Conservation (phyloP, 1,140 invertebrate genomes). For the Marisa cornuarietis region DNA sequence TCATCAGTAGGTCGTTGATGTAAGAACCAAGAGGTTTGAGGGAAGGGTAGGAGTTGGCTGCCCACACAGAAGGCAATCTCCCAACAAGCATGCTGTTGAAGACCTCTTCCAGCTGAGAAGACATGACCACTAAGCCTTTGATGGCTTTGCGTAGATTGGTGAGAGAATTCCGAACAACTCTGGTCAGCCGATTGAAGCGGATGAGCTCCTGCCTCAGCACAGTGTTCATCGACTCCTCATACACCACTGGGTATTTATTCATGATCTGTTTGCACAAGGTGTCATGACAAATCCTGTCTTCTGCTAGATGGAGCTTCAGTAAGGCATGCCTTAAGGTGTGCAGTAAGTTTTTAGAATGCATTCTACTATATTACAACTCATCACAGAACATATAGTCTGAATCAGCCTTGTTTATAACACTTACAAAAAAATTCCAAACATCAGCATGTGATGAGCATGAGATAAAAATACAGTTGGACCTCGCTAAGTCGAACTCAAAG, state of each 20-base stretch:
- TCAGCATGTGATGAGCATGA: too few relatives aligned
- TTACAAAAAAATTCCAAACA: too few relatives aligned
- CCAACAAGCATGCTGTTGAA: conserved; percentile 65
- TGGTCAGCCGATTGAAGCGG: conserved; percentile 62
- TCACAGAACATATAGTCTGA: too few relatives aligned
- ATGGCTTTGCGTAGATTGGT: conserved; percentile 65
- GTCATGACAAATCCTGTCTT: neutral
- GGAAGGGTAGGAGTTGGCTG: conserved; percentile 67
- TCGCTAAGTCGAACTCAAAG: too few relatives aligned
- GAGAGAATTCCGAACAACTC: conserved; percentile 58
- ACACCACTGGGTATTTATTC: conserved; percentile 64
- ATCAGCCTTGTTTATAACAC: too few relatives aligned
- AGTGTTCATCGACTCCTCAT: conserved; percentile 67
- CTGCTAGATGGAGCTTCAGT: neutral
- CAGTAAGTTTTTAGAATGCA: conserved; percentile 58
- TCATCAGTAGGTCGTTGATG: conserved; percentile 63
- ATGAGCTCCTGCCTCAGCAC: conserved; percentile 66
- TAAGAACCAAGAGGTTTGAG: conserved; percentile 66
- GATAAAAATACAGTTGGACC: too few relatives aligned
- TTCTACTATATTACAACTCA: conserved; percentile 10
- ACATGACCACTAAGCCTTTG: conserved; percentile 66
- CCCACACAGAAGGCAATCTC: conserved; percentile 77
- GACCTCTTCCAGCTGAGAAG: conserved; percentile 64
- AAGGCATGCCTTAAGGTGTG: conserved; percentile 45
- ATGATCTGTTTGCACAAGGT: conserved; percentile 51